A percentile compares a stretch with the other conserved stretches of the same genome.
These are phyloP conservation scores for Ibidorhyncha struthersii DNA, from an alignment of 2,113 vertebrate species.

Conservation along the genomic window DNA sequence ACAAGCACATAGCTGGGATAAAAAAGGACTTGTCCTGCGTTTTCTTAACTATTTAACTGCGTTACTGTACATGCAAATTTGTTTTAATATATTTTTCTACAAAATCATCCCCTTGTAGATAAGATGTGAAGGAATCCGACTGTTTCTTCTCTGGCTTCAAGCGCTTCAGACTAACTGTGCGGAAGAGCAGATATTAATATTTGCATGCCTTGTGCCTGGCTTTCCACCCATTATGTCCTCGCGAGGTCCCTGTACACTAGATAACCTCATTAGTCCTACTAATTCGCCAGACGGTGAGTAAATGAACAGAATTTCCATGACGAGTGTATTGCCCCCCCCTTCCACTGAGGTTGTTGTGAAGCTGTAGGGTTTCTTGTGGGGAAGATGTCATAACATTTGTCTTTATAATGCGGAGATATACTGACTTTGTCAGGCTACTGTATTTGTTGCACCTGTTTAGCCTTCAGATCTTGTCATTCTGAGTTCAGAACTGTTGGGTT, in stretches of 20 bases:
- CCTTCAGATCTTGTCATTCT: rapidly evolving
- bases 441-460: background rate
- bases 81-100: background rate
- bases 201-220: slow-evolving; percentile 95
- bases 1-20: too few relatives aligned
- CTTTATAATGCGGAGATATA: too few relatives aligned
- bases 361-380: background rate
- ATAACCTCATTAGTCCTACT: slow-evolving; percentile 90
- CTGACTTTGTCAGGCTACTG: background rate
- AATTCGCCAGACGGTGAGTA: slow-evolving; percentile 84
- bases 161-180: slow-evolving; percentile 93
- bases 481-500: rapidly evolving
- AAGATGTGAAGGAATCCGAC: slow-evolving; percentile 95
- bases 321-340: background rate
- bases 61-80: background rate
- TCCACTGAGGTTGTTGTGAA: background rate
- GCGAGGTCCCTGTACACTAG: slow-evolving; percentile 91
- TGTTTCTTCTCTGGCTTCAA: slow-evolving; percentile 97
- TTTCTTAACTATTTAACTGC: background rate
- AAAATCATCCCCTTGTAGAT: slow-evolving; percentile 75
- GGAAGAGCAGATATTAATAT: slow-evolving; percentile 94
- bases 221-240: slow-evolving; percentile 90
- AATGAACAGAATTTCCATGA: background rate
- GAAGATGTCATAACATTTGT: too few relatives aligned
- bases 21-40: background rate